Evolutionary conservation across 2,113 vertebrate species (phyloP).

Genomic region (Rhombomys opimus): DNA sequence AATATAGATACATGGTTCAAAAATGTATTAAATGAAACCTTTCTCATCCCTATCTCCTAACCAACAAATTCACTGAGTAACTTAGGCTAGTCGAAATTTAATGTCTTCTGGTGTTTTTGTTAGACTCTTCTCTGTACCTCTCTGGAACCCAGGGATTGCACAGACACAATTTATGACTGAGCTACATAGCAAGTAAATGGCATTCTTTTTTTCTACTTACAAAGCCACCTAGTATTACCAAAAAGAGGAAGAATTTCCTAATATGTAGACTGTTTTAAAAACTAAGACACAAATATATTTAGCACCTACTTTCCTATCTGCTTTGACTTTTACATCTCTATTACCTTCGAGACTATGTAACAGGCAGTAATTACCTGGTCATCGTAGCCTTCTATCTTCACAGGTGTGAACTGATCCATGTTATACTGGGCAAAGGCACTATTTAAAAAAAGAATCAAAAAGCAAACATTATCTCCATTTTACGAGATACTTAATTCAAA

Average conservation of each 20-base stretch:
- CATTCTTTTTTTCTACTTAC: background rate
- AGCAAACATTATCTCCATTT: slow-evolving; percentile 17
- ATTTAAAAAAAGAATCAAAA: slow-evolving; percentile 61
- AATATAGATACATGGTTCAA: slow-evolving; percentile 16
- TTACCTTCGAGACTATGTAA: background rate
- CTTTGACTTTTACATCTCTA: slow-evolving; percentile 39
- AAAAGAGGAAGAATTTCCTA: slow-evolving; percentile 48
- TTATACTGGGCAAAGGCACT: slow-evolving; percentile 99
- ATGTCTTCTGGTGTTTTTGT: slow-evolving; percentile 13
- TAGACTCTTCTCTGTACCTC: background rate
- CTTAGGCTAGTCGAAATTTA: background rate
- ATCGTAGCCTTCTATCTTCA: slow-evolving; percentile 94
- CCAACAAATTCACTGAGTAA: background rate
- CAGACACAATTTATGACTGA: background rate
- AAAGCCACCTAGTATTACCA: slow-evolving; percentile 1
- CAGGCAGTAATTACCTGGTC: slow-evolving; percentile 89
- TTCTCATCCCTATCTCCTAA: background rate
- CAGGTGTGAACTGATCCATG: slow-evolving; percentile 97
- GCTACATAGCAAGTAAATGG: background rate
- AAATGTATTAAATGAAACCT: slow-evolving; percentile 24
- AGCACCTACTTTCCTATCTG: slow-evolving; percentile 29
- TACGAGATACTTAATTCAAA: background rate
- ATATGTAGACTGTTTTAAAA: slow-evolving; percentile 43
- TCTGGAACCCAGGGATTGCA: background rate
- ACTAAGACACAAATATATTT: slow-evolving; percentile 27